A percentile compares a stretch with the other conserved stretches of the same genome.
These are phyloP conservation scores for Pelobates fuscus DNA, from an alignment of 2,113 vertebrate genomes.

Conservation along the genomic window DNA sequence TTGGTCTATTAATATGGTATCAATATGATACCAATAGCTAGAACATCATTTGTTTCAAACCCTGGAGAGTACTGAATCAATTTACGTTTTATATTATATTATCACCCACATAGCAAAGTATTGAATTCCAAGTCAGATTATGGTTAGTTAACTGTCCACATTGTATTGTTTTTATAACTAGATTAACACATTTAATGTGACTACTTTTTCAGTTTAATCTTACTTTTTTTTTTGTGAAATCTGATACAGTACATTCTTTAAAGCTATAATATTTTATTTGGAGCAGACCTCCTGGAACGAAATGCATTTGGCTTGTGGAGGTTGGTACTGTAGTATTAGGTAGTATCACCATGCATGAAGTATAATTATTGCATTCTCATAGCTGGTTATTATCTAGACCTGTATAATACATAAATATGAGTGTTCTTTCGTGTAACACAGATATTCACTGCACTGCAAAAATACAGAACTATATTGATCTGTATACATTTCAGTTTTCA, in stretches of 20 bases:
- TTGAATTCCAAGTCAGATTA: no score
- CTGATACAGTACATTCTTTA: conserved; percentile 15
- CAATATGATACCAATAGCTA: no score
- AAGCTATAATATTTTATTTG: not conserved
- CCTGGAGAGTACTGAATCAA: no score
- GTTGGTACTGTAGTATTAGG: not conserved
- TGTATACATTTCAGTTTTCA: conserved; percentile 38
- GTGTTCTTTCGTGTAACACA: conserved; percentile 13
- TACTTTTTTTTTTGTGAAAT: not conserved
- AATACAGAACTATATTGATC: conserved; percentile 27
- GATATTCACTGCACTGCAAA: conserved; percentile 16
- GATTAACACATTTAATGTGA: no score
- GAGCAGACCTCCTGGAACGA: not conserved
- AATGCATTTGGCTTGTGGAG: conserved; percentile 7
- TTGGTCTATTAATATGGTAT: no score
- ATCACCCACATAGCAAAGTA: no score
- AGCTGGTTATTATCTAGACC: not conserved
- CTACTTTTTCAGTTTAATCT: not conserved
- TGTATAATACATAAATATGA: conserved; percentile 19
- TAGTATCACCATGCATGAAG: not conserved
- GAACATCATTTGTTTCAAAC: no score
- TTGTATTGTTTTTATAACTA: not conserved
- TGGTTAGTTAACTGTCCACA: no score
- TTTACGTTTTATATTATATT: no score
- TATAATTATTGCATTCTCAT: conserved; percentile 1